Evolutionary conservation across 2,888 invertebrate species (phyloP).

Genomic region (Fragum whitleyi): DNA sequence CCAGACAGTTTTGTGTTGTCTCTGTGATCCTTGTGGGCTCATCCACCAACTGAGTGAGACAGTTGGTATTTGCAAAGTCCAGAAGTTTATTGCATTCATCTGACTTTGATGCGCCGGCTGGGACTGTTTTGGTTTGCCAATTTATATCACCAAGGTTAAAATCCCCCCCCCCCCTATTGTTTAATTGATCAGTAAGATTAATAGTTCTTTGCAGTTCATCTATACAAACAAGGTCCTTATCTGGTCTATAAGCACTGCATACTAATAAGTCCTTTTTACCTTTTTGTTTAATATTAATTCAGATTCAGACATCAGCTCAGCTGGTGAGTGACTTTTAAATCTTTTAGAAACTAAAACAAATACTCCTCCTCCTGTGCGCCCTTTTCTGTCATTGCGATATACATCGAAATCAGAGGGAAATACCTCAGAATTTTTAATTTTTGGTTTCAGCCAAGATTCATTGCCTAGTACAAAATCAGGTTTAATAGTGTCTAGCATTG

Average conservation of each 20-base stretch:
- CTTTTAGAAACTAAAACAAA: no score
- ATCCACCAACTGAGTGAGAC: conserved; percentile 5
- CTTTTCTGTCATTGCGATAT: no score
- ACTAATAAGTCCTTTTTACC: neutral
- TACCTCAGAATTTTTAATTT: conserved; percentile 2
- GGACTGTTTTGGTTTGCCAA: neutral
- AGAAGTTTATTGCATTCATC: no score
- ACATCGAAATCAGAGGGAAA: no score
- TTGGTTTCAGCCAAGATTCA: conserved; percentile 9
- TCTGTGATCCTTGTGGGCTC: conserved; percentile 16
- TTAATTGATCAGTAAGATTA: neutral
- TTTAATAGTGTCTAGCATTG: no score
- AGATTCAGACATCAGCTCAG: conserved; percentile 81
- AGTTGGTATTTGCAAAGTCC: neutral
- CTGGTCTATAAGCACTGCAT: conserved; percentile 10
- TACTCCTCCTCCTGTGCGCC: no score
- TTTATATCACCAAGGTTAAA: neutral
- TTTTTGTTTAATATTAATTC: conserved; percentile 10
- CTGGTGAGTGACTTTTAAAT: conserved; percentile 89
- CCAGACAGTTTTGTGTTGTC: neutral
- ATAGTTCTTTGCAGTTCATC: neutral
- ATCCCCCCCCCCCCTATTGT: neutral
- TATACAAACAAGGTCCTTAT: neutral
- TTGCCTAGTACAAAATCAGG: neutral
- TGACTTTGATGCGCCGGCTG: neutral